Conservation (phyloP, 2,888 invertebrate species). For the Tricholauxania praeusta region DNA sequence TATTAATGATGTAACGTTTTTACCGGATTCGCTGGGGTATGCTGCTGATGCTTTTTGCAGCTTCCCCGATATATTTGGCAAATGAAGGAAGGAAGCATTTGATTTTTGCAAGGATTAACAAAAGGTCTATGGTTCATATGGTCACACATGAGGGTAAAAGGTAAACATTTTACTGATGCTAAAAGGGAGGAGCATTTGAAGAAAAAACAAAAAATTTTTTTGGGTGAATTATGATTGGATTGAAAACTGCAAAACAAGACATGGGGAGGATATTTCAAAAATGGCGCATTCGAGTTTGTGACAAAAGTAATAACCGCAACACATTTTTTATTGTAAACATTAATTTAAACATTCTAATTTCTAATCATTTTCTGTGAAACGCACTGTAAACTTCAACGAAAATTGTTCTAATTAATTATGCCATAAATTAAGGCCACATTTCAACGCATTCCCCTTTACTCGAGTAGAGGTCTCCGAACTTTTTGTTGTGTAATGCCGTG, state of each 20-base stretch:
- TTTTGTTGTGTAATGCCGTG: no score
- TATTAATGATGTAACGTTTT: constrained; percentile 3
- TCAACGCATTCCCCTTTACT: no score
- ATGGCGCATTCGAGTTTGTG: not conserved
- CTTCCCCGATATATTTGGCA: constrained; percentile 1
- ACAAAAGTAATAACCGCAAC: no score
- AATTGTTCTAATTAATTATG: constrained; percentile 30
- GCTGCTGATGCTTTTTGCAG: not conserved
- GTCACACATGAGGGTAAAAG: not conserved
- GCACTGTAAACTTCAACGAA: constrained; percentile 12
- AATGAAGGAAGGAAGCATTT: not conserved
- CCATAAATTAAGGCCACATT: no score
- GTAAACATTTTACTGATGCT: not conserved
- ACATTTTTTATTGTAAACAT: no score
- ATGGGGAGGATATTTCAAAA: not conserved
- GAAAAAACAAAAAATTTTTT: not conserved
- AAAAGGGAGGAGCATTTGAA: constrained; percentile 25
- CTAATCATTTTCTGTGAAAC: not conserved
- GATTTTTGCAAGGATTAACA: constrained; percentile 18
- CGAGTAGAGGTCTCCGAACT: no score
- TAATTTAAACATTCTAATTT: no score
- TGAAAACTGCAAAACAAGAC: not conserved
- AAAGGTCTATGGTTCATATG: not conserved
- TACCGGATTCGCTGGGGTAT: constrained; percentile 2
- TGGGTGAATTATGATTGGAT: constrained; percentile 18